Evolutionary conservation across 1,140 invertebrate genomes (phyloP).

Genomic region (Gerris buenoi): DNA sequence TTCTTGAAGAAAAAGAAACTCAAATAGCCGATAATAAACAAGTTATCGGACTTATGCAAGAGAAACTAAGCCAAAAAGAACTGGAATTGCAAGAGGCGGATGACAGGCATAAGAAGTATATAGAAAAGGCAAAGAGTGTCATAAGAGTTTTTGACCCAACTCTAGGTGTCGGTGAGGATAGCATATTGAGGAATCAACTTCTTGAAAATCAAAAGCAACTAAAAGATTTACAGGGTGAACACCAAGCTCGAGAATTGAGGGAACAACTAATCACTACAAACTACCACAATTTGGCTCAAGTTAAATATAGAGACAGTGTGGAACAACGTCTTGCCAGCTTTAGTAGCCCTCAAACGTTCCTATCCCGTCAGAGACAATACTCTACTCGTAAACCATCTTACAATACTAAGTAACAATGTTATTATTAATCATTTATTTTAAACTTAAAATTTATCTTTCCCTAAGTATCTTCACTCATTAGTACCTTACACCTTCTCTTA

Average conservation of each 20-base stretch:
- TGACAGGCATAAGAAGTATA: constrained; percentile 68
- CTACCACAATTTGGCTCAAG: constrained; percentile 58
- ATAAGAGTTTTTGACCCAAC: constrained; percentile 62
- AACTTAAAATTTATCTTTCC: too few relatives aligned
- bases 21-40: constrained; percentile 26
- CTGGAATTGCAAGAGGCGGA: constrained; percentile 54
- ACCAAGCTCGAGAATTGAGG: constrained; percentile 54
- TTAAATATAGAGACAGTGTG: constrained; percentile 64
- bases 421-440: too few relatives aligned
- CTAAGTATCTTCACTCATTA: too few relatives aligned
- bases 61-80: constrained; percentile 28
- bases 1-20: constrained; percentile 25
- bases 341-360: constrained; percentile 60
- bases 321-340: constrained; percentile 61
- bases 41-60: constrained; percentile 31
- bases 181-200: constrained; percentile 34
- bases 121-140: constrained; percentile 82
- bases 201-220: constrained; percentile 36
- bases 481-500: too few relatives aligned
- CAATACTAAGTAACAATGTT: too few relatives aligned
- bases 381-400: background rate
- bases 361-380: constrained; percentile 58
- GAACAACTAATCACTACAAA: constrained; percentile 70
- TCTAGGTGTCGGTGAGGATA: constrained; percentile 33
- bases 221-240: constrained; percentile 43